Conservation (phyloP, 2,113 vertebrate genomes). For the Stegastes partitus region DNA sequence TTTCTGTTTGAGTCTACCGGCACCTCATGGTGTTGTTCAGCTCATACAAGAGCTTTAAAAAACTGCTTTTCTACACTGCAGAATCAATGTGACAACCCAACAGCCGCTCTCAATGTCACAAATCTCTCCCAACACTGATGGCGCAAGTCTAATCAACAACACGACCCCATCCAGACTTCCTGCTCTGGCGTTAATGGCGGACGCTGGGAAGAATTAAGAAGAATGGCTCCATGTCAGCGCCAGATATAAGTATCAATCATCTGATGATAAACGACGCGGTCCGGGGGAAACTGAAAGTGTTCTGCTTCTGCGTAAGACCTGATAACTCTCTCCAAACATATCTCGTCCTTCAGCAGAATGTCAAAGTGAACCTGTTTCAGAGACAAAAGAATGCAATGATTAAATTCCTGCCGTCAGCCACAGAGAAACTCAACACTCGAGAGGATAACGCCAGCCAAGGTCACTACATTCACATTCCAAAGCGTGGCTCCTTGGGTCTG, state of each 20-base stretch:
- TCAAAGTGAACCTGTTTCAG: constrained; percentile 62
- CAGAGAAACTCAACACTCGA: constrained; percentile 54
- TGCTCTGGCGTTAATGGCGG: neutral
- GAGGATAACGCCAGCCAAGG: constrained; percentile 72
- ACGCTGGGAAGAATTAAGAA: constrained; percentile 51
- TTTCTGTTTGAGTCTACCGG: too few species aligned
- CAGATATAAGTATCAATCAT: constrained; percentile 59
- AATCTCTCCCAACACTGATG: neutral
- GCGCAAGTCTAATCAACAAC: constrained; percentile 42
- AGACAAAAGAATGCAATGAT: constrained; percentile 73
- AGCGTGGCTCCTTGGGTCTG: constrained; percentile 41
- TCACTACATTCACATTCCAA: constrained; percentile 64
- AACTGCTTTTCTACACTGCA: too few species aligned
- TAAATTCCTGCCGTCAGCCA: constrained; percentile 79
- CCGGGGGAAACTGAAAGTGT: constrained; percentile 50
- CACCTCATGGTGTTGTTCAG: too few species aligned
- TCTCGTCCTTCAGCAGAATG: constrained; percentile 73
- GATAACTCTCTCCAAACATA: constrained; percentile 69
- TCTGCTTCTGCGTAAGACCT: constrained; percentile 60
- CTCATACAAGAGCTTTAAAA: too few species aligned
- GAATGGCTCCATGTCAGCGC: constrained; percentile 38
- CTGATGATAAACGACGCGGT: constrained; percentile 45
- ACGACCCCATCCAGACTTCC: constrained; percentile 24
- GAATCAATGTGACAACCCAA: too few species aligned
- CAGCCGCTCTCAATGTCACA: too few species aligned